Evolutionary conservation across 2,888 invertebrate genomes (phyloP).

Genomic region (Anthoptus insignis): DNA sequence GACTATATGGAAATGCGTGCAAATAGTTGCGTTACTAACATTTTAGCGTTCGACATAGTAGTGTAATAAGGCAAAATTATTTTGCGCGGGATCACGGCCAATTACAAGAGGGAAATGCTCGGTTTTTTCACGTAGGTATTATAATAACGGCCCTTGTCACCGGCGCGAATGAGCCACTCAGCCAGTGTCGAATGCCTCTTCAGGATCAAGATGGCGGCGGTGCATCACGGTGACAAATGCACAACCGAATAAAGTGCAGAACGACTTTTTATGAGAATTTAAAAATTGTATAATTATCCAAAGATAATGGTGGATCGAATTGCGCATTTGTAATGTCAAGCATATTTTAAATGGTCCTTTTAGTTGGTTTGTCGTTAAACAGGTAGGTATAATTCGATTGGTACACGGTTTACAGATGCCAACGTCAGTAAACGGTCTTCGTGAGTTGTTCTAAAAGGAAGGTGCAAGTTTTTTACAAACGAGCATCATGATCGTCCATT

Average conservation of each 20-base stretch:
- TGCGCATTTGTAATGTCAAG: constrained; percentile 19
- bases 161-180: constrained; percentile 74
- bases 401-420: constrained; percentile 13
- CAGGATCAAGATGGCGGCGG: constrained; percentile 71
- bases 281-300: constrained; percentile 17
- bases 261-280: constrained; percentile 8
- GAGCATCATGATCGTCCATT: constrained; percentile 1
- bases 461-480: constrained; percentile 12
- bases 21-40: neutral
- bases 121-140: constrained; percentile 61
- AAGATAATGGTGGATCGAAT: constrained; percentile 30
- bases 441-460: constrained; percentile 11
- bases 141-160: constrained; percentile 68
- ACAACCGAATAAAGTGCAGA: constrained; percentile 52
- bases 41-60: constrained; percentile 18
- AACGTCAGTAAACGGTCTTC: constrained; percentile 12
- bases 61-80: constrained; percentile 40
- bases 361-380: constrained; percentile 20
- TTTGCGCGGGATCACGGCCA: constrained; percentile 65
- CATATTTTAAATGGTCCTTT: constrained; percentile 25
- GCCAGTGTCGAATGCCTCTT: constrained; percentile 76
- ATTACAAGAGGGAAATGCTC: constrained; percentile 74
- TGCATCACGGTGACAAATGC: constrained; percentile 72
- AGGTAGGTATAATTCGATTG: constrained; percentile 26
- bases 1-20: constrained; percentile 27